Evolutionary conservation across 1,140 invertebrate genomes (phyloP).

Genomic region (Drosophila kohkoa): DNA sequence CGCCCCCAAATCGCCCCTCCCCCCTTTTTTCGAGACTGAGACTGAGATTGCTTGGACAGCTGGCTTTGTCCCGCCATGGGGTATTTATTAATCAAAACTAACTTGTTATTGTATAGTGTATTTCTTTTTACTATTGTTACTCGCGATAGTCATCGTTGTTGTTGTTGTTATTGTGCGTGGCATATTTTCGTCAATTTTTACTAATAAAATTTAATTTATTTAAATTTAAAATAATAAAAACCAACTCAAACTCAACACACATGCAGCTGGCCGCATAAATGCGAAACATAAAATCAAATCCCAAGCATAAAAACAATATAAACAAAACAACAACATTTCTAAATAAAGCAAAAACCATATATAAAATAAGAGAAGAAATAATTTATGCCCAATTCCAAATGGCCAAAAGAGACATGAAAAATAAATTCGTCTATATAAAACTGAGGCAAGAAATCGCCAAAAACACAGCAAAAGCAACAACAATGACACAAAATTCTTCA

Average conservation of each 20-base stretch:
- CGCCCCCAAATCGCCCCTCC: conserved; percentile 27
- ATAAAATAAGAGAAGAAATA: conserved; percentile 64
- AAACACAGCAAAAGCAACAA: conserved; percentile 26
- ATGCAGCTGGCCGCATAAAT: conserved; percentile 26
- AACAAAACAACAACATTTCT: conserved; percentile 45
- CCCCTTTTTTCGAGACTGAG: no score
- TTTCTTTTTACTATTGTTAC: conserved; percentile 35
- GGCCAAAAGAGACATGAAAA: conserved; percentile 57
- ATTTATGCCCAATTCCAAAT: conserved; percentile 76
- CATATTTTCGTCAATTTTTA: conserved; percentile 80
- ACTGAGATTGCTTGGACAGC: conserved; percentile 17
- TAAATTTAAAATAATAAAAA: conserved; percentile 72
- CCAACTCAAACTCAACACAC: conserved; percentile 32
- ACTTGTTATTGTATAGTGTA: conserved; percentile 59
- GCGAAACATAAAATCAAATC: conserved; percentile 56
- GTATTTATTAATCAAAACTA: conserved; percentile 79
- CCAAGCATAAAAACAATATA: conserved; percentile 43
- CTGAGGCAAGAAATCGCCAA: conserved; percentile 28
- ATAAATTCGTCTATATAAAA: conserved; percentile 38
- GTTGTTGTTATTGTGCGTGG: conserved; percentile 58
- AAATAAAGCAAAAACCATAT: conserved; percentile 59
- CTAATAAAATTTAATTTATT: conserved; percentile 83
- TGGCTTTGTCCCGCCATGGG: conserved; percentile 23
- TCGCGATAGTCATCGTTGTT: conserved; percentile 1
- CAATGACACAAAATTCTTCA: conserved; percentile 43